phyloP scores from a whole-genome alignment of 2,797 vertebrate species.

The Chromobotia macracanthus region DNA sequence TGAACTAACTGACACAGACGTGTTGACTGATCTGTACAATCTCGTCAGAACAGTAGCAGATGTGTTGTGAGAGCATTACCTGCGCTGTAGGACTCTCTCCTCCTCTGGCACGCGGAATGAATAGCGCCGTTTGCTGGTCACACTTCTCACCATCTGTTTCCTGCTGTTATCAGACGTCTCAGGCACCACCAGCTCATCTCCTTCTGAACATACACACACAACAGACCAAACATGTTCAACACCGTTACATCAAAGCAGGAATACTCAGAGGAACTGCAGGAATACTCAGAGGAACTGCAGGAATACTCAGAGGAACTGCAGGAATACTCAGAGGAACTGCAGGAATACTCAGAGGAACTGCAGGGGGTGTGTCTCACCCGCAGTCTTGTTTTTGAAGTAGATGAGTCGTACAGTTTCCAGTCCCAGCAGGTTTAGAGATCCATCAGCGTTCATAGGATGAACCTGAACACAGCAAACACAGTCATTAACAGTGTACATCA shows the following conservation, averaged over 20 bases:
- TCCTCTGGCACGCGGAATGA: slow-evolving; percentile 97
- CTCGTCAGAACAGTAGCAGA: no score
- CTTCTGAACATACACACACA: slow-evolving; percentile 79
- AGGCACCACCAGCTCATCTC: slow-evolving; percentile 95
- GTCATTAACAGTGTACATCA: no score
- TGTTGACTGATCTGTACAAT: no score
- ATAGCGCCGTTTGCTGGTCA: slow-evolving; percentile 95
- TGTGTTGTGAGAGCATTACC: slow-evolving; percentile 71
- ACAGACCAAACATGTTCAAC: background rate
- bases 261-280: no score
- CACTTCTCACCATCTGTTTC: slow-evolving; percentile 97
- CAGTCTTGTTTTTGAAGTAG: slow-evolving; percentile 99
- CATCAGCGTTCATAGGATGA: slow-evolving; percentile 92
- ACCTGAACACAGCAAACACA: slow-evolving; percentile 77
- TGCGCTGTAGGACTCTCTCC: slow-evolving; percentile 93
- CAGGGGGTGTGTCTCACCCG: slow-evolving; percentile 80
- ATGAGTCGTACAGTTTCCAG: slow-evolving; percentile 94
- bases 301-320: background rate
- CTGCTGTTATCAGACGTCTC: slow-evolving; percentile 97
- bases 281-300: background rate
- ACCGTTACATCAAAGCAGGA: background rate
- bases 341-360: background rate
- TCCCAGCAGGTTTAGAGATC: slow-evolving; percentile 94
- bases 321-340: no score
- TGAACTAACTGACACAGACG: no score